Percentiles rank a stretch among this genome's conserved stretches.
These are phyloP conservation scores for Chanos chanos DNA, from an alignment of 2,797 vertebrate species.

Conservation along the genomic window DNA sequence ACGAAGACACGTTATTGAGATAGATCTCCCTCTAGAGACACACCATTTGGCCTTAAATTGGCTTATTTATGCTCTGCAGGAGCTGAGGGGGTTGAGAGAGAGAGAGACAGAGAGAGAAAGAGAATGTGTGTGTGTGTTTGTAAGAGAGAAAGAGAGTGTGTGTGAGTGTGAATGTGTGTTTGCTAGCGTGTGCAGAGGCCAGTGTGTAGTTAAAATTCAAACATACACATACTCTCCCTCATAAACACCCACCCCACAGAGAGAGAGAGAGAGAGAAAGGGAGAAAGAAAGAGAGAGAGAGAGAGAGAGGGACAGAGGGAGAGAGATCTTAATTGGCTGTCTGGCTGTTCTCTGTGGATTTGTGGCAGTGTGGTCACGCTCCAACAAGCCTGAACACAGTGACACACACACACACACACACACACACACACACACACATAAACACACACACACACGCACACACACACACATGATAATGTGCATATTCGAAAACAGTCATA, in stretches of 20 bases:
- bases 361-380: conserved; percentile 27
- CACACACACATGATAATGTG: neutral
- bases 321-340: conserved; percentile 32
- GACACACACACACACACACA: neutral
- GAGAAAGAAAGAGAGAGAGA: conserved; percentile 5
- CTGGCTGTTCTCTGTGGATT: conserved; percentile 5
- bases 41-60: conserved; percentile 17
- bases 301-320: neutral
- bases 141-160: neutral
- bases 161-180: too few species aligned
- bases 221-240: too few species aligned
- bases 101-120: conserved; percentile 23
- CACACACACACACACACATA: neutral
- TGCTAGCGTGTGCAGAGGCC: too few species aligned
- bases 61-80: too few species aligned
- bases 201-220: too few species aligned
- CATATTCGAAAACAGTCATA: too few species aligned
- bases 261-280: conserved; percentile 24
- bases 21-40: neutral
- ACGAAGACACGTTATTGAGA: neutral
- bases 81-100: conserved; percentile 20
- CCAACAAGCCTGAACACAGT: conserved; percentile 15
- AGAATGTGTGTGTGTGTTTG: neutral
- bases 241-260: neutral
- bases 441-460: conserved; percentile 2